Evolutionary conservation across 1,140 invertebrate genomes (phyloP).

Genomic region (Pararge aegeria): DNA sequence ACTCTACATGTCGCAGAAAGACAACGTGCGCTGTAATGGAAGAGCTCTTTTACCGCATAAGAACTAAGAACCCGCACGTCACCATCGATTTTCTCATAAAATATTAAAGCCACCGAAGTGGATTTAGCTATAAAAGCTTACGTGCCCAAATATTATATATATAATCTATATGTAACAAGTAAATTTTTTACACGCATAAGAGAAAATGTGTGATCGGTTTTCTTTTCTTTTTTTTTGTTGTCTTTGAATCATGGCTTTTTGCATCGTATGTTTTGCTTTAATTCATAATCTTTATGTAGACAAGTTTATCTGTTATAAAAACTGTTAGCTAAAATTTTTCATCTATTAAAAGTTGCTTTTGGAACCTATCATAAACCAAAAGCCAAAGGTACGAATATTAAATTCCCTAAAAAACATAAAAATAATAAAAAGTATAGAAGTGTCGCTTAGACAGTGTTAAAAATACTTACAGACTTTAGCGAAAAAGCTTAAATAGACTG

Average conservation of each 20-base stretch:
- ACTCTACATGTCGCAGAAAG: too few species aligned
- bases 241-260: background rate
- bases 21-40: background rate
- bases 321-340: too few species aligned
- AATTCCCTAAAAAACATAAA: too few species aligned
- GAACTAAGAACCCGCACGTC: background rate
- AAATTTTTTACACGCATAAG: background rate
- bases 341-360: too few species aligned
- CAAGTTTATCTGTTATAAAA: too few species aligned
- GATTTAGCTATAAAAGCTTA: conserved; percentile 1
- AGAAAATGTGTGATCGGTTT: background rate
- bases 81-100: background rate
- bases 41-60: background rate
- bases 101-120: background rate
- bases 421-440: too few species aligned
- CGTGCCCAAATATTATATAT: background rate
- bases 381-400: too few species aligned
- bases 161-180: background rate
- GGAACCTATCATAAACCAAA: too few species aligned
- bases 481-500: too few species aligned
- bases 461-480: too few species aligned
- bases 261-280: background rate
- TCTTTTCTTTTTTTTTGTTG: background rate
- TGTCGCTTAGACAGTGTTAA: too few species aligned
- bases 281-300: background rate